Evolutionary conservation across 2,113 vertebrate species (phyloP).

Genomic region (Alligator mississippiensis): DNA sequence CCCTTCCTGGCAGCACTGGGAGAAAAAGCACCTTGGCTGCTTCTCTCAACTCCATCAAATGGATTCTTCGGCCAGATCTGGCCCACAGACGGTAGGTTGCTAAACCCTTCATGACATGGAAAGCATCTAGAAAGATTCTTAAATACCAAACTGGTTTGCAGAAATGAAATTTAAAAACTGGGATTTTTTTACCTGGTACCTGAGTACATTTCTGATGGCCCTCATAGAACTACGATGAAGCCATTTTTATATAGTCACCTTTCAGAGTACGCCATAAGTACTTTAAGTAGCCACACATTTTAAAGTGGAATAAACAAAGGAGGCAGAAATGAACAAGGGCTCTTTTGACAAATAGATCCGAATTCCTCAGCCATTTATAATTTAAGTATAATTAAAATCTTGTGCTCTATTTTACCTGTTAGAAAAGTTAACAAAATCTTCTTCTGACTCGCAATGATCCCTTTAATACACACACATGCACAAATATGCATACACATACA

Average conservation of each 20-base stretch:
- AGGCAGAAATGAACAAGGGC: not conserved
- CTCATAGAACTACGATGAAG: constrained; percentile 12
- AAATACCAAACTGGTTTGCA: not conserved
- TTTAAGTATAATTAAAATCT: constrained; percentile 12
- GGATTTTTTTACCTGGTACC: not conserved
- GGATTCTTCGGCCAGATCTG: no score
- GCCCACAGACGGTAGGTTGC: no score
- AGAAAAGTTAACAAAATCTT: not conserved
- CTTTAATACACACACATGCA: not conserved
- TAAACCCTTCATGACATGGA: no score
- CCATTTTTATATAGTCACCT: constrained; percentile 13
- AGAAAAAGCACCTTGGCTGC: no score
- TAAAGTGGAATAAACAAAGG: constrained; percentile 36
- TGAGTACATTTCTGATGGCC: not conserved
- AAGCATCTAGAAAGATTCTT: not conserved
- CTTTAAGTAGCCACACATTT: constrained; percentile 25
- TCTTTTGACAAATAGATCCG: not conserved
- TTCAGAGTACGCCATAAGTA: not conserved
- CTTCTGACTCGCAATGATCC: not conserved
- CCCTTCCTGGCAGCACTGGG: no score
- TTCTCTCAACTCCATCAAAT: no score
- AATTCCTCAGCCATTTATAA: not conserved
- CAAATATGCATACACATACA: not conserved
- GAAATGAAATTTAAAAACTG: constrained; percentile 6
- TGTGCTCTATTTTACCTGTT: not conserved